Evolutionary conservation across 2,888 invertebrate genomes (phyloP).

Genomic region (Phoenoteleia sp.): DNA sequence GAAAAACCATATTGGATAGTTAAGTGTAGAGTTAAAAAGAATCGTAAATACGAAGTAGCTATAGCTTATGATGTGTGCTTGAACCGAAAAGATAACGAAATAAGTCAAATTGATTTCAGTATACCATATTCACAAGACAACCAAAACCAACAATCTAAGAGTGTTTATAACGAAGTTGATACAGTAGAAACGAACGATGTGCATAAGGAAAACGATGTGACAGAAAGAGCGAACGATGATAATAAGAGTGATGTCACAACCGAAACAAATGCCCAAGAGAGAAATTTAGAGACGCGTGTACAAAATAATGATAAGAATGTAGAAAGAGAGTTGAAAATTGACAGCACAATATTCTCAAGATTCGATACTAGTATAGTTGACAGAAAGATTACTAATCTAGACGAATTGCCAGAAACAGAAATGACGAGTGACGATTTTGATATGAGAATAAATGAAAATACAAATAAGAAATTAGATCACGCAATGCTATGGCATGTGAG

Average conservation of each 20-base stretch:
- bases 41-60: background rate
- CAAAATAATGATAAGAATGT: background rate
- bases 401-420: background rate
- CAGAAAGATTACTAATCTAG: conserved; percentile 11
- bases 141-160: no score
- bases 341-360: background rate
- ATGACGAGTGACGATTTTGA: background rate
- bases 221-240: no score
- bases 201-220: no score
- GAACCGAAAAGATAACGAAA: no score
- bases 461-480: background rate
- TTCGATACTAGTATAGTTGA: background rate
- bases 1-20: conserved; percentile 64
- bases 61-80: background rate
- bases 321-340: no score
- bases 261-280: background rate
- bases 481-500: background rate
- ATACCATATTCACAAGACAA: no score
- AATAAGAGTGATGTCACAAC: no score
- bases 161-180: no score
- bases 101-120: no score
- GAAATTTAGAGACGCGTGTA: background rate
- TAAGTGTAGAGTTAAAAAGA: background rate
- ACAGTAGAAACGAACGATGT: background rate
- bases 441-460: background rate